These are phyloP conservation scores for Choloepus didactylus DNA, from an alignment of 2,797 vertebrate species.

Conservation along the genomic window DNA sequence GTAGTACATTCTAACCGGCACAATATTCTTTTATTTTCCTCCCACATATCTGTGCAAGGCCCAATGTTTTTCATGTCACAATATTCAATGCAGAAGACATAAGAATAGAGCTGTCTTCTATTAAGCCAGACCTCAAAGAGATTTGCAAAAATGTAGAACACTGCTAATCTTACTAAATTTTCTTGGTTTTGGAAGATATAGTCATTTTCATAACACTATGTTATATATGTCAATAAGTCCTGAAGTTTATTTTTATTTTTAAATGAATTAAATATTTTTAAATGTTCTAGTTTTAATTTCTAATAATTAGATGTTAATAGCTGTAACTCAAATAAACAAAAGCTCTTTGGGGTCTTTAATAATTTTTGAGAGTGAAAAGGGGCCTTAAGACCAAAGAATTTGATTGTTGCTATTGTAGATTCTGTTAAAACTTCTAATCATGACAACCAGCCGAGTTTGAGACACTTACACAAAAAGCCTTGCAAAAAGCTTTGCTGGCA, in stretches of 20 bases:
- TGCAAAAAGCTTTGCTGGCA: background rate
- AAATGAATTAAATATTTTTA: conserved; percentile 51
- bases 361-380: conserved; percentile 8
- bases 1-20: too few species aligned
- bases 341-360: background rate
- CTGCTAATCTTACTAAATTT: background rate
- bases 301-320: background rate
- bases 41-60: background rate
- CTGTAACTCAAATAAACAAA: background rate
- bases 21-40: background rate
- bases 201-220: background rate
- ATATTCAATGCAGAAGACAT: background rate
- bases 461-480: background rate
- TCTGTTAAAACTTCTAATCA: background rate
- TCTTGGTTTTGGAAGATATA: conserved; percentile 21
- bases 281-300: conserved; percentile 41
- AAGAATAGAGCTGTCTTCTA: background rate
- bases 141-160: background rate
- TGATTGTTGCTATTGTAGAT: background rate
- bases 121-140: background rate
- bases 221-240: background rate
- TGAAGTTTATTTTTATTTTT: conserved; percentile 41
- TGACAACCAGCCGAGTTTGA: background rate
- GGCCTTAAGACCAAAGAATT: background rate
- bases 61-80: background rate